phyloP scores from a whole-genome alignment of 2,888 invertebrate genomes.

The Eristalis intricaria region DNA sequence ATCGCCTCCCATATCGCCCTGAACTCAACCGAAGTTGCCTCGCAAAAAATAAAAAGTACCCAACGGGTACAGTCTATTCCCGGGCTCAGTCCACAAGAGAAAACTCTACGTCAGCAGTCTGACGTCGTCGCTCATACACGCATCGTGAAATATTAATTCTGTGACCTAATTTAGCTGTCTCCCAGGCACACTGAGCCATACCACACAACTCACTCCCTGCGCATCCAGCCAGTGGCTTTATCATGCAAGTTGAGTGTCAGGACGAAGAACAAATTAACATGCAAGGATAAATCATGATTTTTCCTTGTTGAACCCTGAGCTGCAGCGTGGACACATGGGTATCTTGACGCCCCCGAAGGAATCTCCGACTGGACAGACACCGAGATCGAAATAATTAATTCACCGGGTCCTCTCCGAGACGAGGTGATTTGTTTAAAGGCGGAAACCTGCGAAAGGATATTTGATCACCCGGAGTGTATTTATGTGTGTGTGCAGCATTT shows the following conservation, averaged over 20 bases:
- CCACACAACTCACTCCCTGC: background rate
- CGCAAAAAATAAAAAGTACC: background rate
- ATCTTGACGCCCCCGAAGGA: background rate
- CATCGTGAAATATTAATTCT: constrained; percentile 22
- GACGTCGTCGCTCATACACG: background rate
- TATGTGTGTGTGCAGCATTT: background rate
- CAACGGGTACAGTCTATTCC: background rate
- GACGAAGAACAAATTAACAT: constrained; percentile 44
- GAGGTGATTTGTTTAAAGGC: constrained; percentile 17
- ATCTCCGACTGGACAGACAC: background rate
- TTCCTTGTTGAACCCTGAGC: background rate
- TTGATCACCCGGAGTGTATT: background rate
- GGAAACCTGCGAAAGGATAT: constrained; percentile 17
- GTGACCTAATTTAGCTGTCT: constrained; percentile 1
- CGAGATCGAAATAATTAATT: constrained; percentile 20
- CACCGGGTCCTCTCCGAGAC: background rate
- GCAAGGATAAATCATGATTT: constrained; percentile 17
- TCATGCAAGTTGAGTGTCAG: constrained; percentile 15
- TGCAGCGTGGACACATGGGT: background rate
- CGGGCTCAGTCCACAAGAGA: background rate
- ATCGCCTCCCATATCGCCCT: background rate
- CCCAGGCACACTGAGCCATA: background rate
- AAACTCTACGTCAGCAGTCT: background rate
- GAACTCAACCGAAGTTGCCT: background rate
- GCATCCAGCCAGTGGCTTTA: background rate